Percentiles rank a stretch among this genome's conserved stretches.
Evolutionary conservation across 1,140 invertebrate genomes (phyloP).

Genomic region (Bombus soroeensis): DNA sequence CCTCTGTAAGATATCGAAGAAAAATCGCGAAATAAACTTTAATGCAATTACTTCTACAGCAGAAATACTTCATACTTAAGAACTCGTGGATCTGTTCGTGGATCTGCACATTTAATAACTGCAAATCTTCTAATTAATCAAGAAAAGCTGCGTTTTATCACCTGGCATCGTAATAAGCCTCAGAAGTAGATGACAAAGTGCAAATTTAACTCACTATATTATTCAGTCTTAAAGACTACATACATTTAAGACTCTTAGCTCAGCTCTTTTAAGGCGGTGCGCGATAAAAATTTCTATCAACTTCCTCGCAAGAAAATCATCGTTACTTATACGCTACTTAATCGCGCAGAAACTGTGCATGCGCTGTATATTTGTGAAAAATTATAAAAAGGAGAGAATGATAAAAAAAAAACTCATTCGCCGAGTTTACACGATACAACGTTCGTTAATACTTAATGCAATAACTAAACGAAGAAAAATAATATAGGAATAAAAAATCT

Average conservation of each 20-base stretch:
- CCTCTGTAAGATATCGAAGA: no score
- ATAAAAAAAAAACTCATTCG: no score
- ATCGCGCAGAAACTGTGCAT: not conserved
- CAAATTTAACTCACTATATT: slow-evolving; percentile 8
- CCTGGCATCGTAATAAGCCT: slow-evolving; percentile 5
- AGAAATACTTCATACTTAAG: not conserved
- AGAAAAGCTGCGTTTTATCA: slow-evolving; percentile 17
- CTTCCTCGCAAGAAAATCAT: not conserved
- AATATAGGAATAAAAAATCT: no score
- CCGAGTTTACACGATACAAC: no score
- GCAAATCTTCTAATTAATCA: slow-evolving; percentile 16
- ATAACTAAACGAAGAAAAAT: no score
- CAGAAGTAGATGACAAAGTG: slow-evolving; percentile 16
- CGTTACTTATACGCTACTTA: not conserved
- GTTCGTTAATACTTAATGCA: no score
- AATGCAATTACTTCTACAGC: not conserved
- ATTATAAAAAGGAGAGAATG: not conserved
- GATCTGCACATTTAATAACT: slow-evolving; percentile 17
- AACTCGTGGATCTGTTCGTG: not conserved
- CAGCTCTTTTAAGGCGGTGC: not conserved
- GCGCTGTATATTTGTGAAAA: not conserved
- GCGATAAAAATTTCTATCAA: slow-evolving; percentile 10
- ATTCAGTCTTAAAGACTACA: slow-evolving; percentile 9
- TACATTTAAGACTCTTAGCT: not conserved
- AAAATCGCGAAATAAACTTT: not conserved